Base-by-base conservation (phyloP, 2,113 vertebrate species). In the Athene cunicularia region DNA sequence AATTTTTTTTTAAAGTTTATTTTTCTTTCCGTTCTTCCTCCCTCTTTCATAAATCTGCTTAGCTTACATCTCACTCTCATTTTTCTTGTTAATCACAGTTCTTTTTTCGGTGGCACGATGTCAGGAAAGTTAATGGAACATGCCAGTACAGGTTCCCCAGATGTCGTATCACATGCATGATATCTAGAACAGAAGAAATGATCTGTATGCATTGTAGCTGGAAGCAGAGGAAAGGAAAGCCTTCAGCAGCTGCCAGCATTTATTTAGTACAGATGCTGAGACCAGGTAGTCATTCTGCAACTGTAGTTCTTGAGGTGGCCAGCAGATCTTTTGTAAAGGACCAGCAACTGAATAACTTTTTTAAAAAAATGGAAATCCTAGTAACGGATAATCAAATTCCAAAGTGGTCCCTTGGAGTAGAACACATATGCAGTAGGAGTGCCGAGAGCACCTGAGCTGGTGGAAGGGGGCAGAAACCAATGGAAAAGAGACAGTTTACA, bases 221-320 rank as follows among this genome's bases (percentile, higher is more conserved):
- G 79, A 93, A 66, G 60, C 41, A 90, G 71, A 2, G 4, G 64
- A 70, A 68, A 88, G 85, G 60, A 95, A 77, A 95, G 60, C 66
- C 66, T 94, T 90, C 49, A 80, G 86, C 83, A 89, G 49, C 70
- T 94, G 95, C 64, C 81, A 81, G 14, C 22, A 18, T 81, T 55
- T 92, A 70, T 94, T 96, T 87, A 59, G 68, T 96, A 75, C 39
- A 80, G 64, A 70, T 96, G 43, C 84, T 91, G 79, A 88, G 92
- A 67, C 26, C 37, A 50, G 63, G 22, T 45, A 86, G 30, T 80
- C 47, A 49, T 39, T 92, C 62, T 86, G 68, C 86, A 90, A 74
- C 84, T 96, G 71, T 80, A 77, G 60, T 83, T 88, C 67, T 89
- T 89, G 70, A 80, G 41, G 88, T 96, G 88, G 41, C 74, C 80